These are phyloP conservation scores for Aleiodes leptofemur DNA, from an alignment of 2,888 invertebrate species.

Conservation along the genomic window DNA sequence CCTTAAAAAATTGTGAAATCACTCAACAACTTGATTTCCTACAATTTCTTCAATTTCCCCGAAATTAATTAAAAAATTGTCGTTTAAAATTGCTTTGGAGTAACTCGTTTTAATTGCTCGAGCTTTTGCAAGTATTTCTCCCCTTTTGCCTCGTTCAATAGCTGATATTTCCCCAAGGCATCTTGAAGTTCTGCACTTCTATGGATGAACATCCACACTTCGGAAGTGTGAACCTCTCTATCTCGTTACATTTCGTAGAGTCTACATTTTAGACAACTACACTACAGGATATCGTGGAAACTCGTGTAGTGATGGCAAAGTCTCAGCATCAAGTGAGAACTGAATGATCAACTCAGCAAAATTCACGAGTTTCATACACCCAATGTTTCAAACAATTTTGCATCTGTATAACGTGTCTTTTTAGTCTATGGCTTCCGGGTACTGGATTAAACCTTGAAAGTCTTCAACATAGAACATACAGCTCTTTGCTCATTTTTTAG, in stretches of 20 bases:
- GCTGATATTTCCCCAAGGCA: slow-evolving; percentile 34
- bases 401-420: slow-evolving; percentile 3
- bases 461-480: neutral
- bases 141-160: slow-evolving; percentile 12
- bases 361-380: neutral
- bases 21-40: neutral
- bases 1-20: neutral
- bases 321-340: too few relatives aligned
- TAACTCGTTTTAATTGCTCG: slow-evolving; percentile 3
- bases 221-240: neutral
- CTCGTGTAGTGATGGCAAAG: too few relatives aligned
- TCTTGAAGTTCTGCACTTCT: slow-evolving; percentile 8
- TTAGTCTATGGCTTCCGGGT: slow-evolving; percentile 42
- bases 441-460: slow-evolving; percentile 34
- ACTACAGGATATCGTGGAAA: neutral
- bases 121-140: slow-evolving; percentile 12
- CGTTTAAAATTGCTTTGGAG: neutral
- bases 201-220: neutral
- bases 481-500: slow-evolving; percentile 12
- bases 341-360: neutral
- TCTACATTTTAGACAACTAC: neutral
- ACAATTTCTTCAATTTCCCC: neutral
- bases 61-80: too few relatives aligned
- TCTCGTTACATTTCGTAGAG: neutral
- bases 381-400: neutral